Evolutionary conservation across 2,797 vertebrate species (phyloP).

Genomic region (Anguilla pacifica): DNA sequence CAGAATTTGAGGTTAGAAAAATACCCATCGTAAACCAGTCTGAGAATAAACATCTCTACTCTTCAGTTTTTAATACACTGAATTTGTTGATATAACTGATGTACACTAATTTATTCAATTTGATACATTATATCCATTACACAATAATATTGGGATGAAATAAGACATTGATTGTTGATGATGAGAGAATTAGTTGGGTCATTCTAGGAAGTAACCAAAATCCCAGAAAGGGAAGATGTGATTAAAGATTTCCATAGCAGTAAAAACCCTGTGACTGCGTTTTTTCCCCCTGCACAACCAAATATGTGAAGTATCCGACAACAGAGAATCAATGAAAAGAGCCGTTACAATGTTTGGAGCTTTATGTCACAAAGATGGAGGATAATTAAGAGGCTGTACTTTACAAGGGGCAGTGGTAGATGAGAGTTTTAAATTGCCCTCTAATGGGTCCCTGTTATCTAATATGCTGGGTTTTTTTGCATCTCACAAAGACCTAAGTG

Average conservation of each 20-base stretch:
- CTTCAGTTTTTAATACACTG: background rate
- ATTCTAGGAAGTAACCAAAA: slow-evolving; percentile 24
- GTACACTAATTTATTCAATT: background rate
- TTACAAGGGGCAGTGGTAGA: slow-evolving; percentile 59
- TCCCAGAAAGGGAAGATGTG: slow-evolving; percentile 32
- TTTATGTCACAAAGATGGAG: slow-evolving; percentile 64
- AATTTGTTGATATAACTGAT: background rate
- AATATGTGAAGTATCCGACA: slow-evolving; percentile 32
- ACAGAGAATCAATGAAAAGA: slow-evolving; percentile 53
- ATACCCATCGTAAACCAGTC: background rate
- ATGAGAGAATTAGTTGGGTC: background rate
- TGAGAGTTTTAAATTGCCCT: slow-evolving; percentile 73
- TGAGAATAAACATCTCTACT: background rate
- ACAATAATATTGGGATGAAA: background rate
- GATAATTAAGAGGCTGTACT: slow-evolving; percentile 73
- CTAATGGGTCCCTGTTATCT: slow-evolving; percentile 75
- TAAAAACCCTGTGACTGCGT: slow-evolving; percentile 42
- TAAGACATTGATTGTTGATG: background rate
- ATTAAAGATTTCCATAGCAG: slow-evolving; percentile 1
- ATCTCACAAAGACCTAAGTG: slow-evolving; percentile 69
- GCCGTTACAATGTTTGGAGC: slow-evolving; percentile 42
- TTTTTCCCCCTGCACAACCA: background rate
- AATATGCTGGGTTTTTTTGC: slow-evolving; percentile 74
- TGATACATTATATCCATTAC: background rate
- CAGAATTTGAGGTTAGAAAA: background rate